Conservation (phyloP, 2,888 invertebrate genomes). For the Pollenia amentaria region DNA sequence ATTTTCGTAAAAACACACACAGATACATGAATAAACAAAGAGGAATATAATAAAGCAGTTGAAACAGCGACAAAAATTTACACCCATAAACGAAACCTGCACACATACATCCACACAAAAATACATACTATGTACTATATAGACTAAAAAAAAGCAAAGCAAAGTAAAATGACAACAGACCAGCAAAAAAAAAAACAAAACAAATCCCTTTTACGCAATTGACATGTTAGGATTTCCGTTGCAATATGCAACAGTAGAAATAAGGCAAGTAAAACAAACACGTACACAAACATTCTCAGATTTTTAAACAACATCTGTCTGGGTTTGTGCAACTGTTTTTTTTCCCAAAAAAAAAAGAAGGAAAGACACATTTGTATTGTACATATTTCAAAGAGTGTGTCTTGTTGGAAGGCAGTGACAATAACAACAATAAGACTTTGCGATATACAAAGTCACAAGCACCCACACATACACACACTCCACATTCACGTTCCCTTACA, state of each 20-base stretch:
- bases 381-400: background rate
- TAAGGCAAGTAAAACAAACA: constrained; percentile 9
- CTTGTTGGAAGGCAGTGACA: background rate
- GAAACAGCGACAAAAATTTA: background rate
- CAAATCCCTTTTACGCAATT: constrained; percentile 68
- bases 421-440: background rate
- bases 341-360: background rate
- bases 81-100: background rate
- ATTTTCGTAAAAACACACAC: background rate
- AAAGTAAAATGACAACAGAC: background rate
- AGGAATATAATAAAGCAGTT: background rate
- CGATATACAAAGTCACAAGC: background rate
- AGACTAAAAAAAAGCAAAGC: background rate
- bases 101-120: background rate
- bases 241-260: constrained; percentile 62
- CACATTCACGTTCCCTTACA: background rate
- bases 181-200: constrained; percentile 21
- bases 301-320: background rate
- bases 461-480: background rate
- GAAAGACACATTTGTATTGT: background rate
- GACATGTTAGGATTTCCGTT: constrained; percentile 71
- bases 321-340: constrained; percentile 1
- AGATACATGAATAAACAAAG: background rate
- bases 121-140: background rate
- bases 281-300: background rate